Evolutionary conservation across 2,113 vertebrate genomes (phyloP), one percentile per base, ranked within the genome.

Genomic region (Ginglymostoma cirratum): DNA sequence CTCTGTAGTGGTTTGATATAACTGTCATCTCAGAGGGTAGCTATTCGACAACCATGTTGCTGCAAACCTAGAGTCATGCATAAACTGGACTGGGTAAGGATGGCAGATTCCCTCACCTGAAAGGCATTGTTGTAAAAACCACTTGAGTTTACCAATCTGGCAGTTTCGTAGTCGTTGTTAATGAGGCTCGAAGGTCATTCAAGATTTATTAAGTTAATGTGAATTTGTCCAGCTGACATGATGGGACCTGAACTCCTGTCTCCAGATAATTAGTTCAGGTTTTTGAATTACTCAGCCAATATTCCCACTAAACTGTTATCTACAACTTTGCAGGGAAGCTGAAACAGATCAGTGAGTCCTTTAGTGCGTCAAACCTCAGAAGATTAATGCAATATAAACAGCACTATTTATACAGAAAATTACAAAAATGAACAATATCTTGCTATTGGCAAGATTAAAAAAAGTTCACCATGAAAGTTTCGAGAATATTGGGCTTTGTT

Each of bases 401-500:
- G 34, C 34, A 61, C 52, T 66, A 66, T 93, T 93, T 93, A 67
- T 65, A 23, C 34, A 38, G n/a, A 66, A 93, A 93, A 67, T n/a
- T 76, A 38, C 55, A 93, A 93, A 48, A 93, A 34, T 66, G 34
- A 7, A n/a, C 61, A 38, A 65, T 38, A 66, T 92, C n/a, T 38
- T 80, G 89, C 17, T 92, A 17, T 66, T n/a, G 89, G 87, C 52
- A 15, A 92, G 89, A 92, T 92, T 38, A 93, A 93, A 65, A 61
- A 55, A 27, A 61, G 10, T 65, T 93, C 89, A 93, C 15, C 17
- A 93, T 93, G 17, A 65, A 42, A 38, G 38, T 5, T 5, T 42
- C 19, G 38, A 83, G 80, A 83, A 42, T 38, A 66, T 45, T 23
- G 2, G 61, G 61, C 38, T 93, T 93, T n/a, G 19, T 67, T 93